phyloP scores from a whole-genome alignment of 2,888 invertebrate species.

The Eupithecia pulchellata region DNA sequence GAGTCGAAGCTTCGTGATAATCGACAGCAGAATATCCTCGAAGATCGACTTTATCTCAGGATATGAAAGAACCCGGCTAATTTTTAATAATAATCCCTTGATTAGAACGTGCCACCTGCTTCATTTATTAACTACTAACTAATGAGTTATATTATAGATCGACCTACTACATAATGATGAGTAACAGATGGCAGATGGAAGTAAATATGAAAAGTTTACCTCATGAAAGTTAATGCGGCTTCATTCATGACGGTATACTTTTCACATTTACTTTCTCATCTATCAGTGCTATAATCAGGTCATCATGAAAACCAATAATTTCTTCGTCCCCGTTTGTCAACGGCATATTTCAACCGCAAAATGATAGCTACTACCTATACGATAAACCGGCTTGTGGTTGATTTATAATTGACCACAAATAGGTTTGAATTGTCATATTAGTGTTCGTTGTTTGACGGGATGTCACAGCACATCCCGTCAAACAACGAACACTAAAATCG shows the following conservation, averaged over 20 bases:
- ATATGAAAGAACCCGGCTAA: not conserved
- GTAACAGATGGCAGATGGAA: too few species aligned
- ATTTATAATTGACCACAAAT: constrained; percentile 11
- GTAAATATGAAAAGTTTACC: too few species aligned
- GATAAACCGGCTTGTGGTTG: constrained; percentile 11
- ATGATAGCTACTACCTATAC: not conserved
- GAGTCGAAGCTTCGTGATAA: too few species aligned
- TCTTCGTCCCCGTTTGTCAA: not conserved
- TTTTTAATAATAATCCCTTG: not conserved
- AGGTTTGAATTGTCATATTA: not conserved
- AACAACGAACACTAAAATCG: too few species aligned
- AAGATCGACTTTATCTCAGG: not conserved
- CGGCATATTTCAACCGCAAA: not conserved
- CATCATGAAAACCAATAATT: not conserved
- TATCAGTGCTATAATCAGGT: not conserved
- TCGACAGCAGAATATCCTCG: not conserved
- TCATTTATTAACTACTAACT: too few species aligned
- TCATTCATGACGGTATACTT: too few species aligned
- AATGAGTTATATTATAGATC: too few species aligned
- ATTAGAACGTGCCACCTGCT: too few species aligned
- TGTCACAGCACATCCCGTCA: too few species aligned
- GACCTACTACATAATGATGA: too few species aligned
- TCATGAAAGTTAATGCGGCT: too few species aligned
- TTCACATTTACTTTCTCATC: not conserved
- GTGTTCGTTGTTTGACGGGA: not conserved